Percentiles rank a stretch among this genome's conserved stretches.
Conservation (phyloP, 2,888 invertebrate species). For the Tetramorium bicarinatum region DNA sequence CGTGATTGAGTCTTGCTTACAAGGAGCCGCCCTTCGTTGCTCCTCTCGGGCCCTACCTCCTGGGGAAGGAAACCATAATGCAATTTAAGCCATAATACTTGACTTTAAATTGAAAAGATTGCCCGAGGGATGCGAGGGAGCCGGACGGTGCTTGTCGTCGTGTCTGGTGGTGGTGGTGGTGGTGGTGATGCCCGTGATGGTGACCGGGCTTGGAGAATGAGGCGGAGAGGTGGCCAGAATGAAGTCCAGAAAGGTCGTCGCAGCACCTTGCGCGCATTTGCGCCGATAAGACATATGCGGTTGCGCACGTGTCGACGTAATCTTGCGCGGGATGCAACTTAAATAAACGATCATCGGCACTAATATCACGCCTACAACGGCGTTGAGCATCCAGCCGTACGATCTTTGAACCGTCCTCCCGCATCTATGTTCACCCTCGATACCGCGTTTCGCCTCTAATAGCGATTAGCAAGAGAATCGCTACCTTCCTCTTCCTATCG, state of each 20-base stretch:
- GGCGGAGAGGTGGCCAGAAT: conserved; percentile 26
- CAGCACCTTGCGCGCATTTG: conserved; percentile 48
- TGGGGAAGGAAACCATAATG: conserved; percentile 85
- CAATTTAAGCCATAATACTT: conserved; percentile 86
- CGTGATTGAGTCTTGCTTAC: conserved; percentile 86
- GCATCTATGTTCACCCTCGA: not conserved
- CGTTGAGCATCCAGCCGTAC: conserved; percentile 56
- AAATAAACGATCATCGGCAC: conserved; percentile 63
- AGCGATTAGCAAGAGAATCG: conserved; percentile 60
- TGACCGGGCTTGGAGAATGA: conserved; percentile 43
- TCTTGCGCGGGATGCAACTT: conserved; percentile 51
- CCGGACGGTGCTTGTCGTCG: conserved; percentile 66
- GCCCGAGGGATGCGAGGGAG: conserved; percentile 86
- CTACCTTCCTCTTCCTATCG: conserved; percentile 50
- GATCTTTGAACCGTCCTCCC: conserved; percentile 55
- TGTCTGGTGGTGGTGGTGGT: conserved; percentile 25
- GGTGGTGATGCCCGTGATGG: conserved; percentile 51
- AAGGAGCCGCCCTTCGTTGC: conserved; percentile 83
- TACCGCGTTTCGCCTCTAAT: conserved; percentile 12
- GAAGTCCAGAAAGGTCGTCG: conserved; percentile 35
- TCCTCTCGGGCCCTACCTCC: conserved; percentile 76
- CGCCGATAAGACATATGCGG: conserved; percentile 37
- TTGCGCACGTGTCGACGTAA: conserved; percentile 56
- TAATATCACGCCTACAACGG: conserved; percentile 63
- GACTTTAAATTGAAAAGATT: conserved; percentile 87